Conservation (phyloP, 1,140 invertebrate species). For the Leptinotarsa defecta region DNA sequence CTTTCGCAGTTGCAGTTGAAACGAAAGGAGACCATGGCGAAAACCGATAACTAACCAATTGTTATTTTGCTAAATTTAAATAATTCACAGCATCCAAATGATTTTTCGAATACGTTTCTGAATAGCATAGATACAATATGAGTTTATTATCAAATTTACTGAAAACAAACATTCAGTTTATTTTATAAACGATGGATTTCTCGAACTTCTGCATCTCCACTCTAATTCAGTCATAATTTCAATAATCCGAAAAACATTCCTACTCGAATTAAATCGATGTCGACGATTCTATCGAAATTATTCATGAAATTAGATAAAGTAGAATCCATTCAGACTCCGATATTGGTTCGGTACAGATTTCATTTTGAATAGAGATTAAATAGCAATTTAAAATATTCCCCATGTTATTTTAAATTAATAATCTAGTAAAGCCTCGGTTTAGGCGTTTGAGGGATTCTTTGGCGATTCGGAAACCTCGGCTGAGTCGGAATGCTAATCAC, state of each 20-base stretch:
- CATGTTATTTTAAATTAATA: slow-evolving; percentile 30
- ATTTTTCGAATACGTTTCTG: no score
- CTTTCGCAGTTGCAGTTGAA: no score
- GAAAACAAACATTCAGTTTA: no score
- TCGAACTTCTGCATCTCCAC: not conserved
- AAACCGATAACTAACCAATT: no score
- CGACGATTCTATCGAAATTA: slow-evolving; percentile 12
- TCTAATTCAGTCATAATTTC: not conserved
- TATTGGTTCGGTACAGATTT: slow-evolving; percentile 28
- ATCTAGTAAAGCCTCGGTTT: slow-evolving; percentile 26
- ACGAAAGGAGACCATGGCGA: no score
- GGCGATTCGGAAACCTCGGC: slow-evolving; percentile 24
- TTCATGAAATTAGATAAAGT: slow-evolving; percentile 26
- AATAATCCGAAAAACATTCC: not conserved
- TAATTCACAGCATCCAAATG: no score
- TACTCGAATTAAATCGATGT: slow-evolving; percentile 3
- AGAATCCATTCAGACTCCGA: slow-evolving; percentile 12
- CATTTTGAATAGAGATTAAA: slow-evolving; percentile 31
- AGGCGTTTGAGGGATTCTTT: slow-evolving; percentile 14
- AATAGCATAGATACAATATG: no score
- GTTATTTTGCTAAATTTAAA: no score
- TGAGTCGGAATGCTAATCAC: slow-evolving; percentile 54
- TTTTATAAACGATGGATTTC: no score
- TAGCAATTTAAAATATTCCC: slow-evolving; percentile 32
- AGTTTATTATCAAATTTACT: no score